Percentiles rank a stretch among this genome's conserved stretches.
Evolutionary conservation across 2,797 vertebrate genomes (phyloP).

Genomic region (Darevskia nairensis): DNA sequence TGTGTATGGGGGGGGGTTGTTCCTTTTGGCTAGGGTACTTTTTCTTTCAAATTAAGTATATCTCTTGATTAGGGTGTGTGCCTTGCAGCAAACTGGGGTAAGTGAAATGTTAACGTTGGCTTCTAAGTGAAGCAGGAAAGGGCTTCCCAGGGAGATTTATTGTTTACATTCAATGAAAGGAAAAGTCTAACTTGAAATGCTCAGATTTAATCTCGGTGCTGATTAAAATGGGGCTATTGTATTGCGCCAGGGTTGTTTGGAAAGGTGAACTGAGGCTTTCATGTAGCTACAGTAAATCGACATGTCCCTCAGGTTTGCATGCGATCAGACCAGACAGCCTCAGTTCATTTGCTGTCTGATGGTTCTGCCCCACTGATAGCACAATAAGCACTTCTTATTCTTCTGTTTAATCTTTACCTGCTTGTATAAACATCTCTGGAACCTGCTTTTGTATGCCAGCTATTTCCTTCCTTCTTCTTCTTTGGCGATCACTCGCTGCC

Average conservation of each 20-base stretch:
- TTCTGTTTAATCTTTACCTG: slow-evolving; percentile 28
- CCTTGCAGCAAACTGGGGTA: slow-evolving; percentile 42
- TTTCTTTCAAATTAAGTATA: slow-evolving; percentile 42
- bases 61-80: slow-evolving; percentile 30
- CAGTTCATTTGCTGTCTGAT: too few relatives aligned
- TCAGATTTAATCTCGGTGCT: slow-evolving; percentile 81
- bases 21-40: too few relatives aligned
- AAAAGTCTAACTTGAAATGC: slow-evolving; percentile 82
- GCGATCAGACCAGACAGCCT: slow-evolving; percentile 28
- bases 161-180: slow-evolving; percentile 87
- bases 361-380: slow-evolving; percentile 13
- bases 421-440: slow-evolving; percentile 19
- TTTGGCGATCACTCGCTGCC: too few relatives aligned
- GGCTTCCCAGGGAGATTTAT: slow-evolving; percentile 81
- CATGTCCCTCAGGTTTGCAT: slow-evolving; percentile 44
- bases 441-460: background rate
- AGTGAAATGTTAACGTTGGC: slow-evolving; percentile 64
- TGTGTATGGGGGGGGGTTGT: too few relatives aligned
- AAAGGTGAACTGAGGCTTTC: slow-evolving; percentile 76
- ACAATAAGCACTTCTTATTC: slow-evolving; percentile 39
- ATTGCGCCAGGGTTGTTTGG: slow-evolving; percentile 66
- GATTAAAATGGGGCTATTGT: slow-evolving; percentile 80
- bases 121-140: slow-evolving; percentile 81
- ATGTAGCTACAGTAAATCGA: slow-evolving; percentile 54
- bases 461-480: slow-evolving; percentile 32